Evolutionary conservation across 2,888 invertebrate species (phyloP).

Genomic region (Trissolcus japonicus): DNA sequence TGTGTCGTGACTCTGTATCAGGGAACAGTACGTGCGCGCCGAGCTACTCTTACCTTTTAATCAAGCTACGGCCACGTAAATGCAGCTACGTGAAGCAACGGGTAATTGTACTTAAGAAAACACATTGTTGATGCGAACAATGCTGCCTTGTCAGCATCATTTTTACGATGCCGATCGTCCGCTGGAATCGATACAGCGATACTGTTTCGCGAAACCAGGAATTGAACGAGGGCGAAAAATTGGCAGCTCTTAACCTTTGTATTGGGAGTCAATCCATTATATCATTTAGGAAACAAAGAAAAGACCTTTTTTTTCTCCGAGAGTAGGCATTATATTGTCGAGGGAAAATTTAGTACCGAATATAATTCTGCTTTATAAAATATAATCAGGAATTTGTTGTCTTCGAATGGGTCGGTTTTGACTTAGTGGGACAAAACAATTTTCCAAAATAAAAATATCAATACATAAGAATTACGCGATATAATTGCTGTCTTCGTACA

Average conservation of each 20-base stretch:
- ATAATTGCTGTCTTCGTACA: not conserved
- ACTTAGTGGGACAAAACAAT: not conserved
- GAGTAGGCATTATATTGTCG: conserved; percentile 15
- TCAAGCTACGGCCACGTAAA: conserved; percentile 38
- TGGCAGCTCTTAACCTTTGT: conserved; percentile 26
- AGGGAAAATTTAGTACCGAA: not conserved
- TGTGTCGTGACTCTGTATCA: conserved; percentile 74
- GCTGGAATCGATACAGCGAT: conserved; percentile 17
- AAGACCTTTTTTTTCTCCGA: conserved; percentile 4
- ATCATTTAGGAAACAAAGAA: conserved; percentile 20
- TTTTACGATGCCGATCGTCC: conserved; percentile 28
- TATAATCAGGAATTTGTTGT: not conserved
- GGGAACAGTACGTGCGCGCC: conserved; percentile 57
- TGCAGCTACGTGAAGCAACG: conserved; percentile 30
- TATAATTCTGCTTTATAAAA: too few species aligned
- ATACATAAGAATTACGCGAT: not conserved
- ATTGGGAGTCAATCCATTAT: conserved; percentile 21
- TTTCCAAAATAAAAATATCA: not conserved
- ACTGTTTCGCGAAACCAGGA: conserved; percentile 17
- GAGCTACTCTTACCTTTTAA: conserved; percentile 44
- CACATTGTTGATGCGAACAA: conserved; percentile 53
- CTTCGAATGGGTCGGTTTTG: not conserved
- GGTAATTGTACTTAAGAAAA: conserved; percentile 51
- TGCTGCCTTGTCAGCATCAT: conserved; percentile 37
- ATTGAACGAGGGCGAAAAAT: conserved; percentile 25